Evolutionary conservation across 1,140 invertebrate genomes (phyloP), one percentile per base, ranked within the genome.

Genomic region (Drosophila ananassae): DNA sequence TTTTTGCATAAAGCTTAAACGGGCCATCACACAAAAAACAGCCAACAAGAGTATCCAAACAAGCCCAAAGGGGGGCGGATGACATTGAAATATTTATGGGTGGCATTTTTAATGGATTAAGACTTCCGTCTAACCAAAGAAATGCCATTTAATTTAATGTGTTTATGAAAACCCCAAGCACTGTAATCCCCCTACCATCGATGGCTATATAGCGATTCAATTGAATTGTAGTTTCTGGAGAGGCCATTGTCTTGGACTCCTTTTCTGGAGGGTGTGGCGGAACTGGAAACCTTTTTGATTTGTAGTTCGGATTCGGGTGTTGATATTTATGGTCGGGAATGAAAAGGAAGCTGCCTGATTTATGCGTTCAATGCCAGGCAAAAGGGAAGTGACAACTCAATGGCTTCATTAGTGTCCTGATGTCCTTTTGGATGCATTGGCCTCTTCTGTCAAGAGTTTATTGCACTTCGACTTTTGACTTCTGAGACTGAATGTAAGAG

Each of bases 101-200:
- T 61, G 57, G 32, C 61, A 72, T 59, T 78, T 84, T 78, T 78
- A 85, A 81, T 85, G 81, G 63, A 77, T 80, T 61, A 56, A 48
- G 41, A 75, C 80, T 84, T 83, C 73, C 82, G 54, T 61, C 66
- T 55, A 55, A 25, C 32, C 71, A 73, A 76, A 72, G 68, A 81
- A 90, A 73, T 81, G 77, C 89, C 85, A 90, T 90, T 90, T 90
- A 90, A 84, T 90, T 90, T 90, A 90, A 90, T 90, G 89, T 89
- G 79, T 84, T 90, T 90, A 90, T 90, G 82, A 90, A 74, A 79
- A 85, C 61, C 74, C 74, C 50, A 53, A 66, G 73, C 82, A 85
- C 66, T 75, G 66, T 61, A 54, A 68, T 28, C 32, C 32, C 17
- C n/a, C 39, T 10, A 5, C 3, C n/a, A 12, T 7, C 5, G 0